These are phyloP conservation scores for Otolemur crassicaudatus DNA, from an alignment of 2,797 vertebrate genomes.

Conservation along the genomic window DNA sequence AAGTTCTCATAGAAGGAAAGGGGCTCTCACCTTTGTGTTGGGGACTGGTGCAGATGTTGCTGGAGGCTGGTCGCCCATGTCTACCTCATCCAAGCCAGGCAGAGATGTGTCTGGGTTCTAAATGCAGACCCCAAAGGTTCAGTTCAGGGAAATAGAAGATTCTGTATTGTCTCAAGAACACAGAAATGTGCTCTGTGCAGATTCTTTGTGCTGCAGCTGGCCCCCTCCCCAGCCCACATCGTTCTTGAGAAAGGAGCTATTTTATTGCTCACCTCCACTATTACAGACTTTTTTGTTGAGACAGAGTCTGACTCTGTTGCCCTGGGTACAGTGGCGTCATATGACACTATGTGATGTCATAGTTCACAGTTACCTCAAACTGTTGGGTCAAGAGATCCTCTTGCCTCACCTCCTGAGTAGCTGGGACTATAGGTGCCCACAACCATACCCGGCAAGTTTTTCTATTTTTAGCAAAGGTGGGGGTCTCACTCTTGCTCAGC, in stretches of 20 bases:
- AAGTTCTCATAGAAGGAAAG: neutral
- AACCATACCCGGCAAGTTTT: no score
- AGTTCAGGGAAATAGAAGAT: neutral
- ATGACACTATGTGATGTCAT: no score
- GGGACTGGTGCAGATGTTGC: constrained; percentile 16
- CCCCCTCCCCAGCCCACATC: neutral
- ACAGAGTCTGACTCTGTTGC: no score
- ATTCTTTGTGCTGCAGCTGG: accelerated
- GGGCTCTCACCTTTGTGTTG: constrained; percentile 77
- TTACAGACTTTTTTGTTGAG: neutral
- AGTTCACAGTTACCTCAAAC: no score
- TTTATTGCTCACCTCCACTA: neutral
- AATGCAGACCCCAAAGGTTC: constrained; percentile 71
- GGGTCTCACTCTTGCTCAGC: no score
- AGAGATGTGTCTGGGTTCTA: constrained; percentile 83
- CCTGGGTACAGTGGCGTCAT: no score
- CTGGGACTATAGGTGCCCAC: no score
- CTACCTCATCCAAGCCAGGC: constrained; percentile 72
- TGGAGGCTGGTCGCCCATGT: constrained; percentile 47
- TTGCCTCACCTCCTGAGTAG: no score
- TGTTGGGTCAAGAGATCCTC: no score
- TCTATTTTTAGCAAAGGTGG: no score
- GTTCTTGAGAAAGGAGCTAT: neutral
- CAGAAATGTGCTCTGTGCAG: neutral
- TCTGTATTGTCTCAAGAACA: neutral